Evolutionary conservation across 2,888 invertebrate genomes (phyloP), one percentile per base, ranked within the genome.

Genomic region (Dexiosoma caninum): DNA sequence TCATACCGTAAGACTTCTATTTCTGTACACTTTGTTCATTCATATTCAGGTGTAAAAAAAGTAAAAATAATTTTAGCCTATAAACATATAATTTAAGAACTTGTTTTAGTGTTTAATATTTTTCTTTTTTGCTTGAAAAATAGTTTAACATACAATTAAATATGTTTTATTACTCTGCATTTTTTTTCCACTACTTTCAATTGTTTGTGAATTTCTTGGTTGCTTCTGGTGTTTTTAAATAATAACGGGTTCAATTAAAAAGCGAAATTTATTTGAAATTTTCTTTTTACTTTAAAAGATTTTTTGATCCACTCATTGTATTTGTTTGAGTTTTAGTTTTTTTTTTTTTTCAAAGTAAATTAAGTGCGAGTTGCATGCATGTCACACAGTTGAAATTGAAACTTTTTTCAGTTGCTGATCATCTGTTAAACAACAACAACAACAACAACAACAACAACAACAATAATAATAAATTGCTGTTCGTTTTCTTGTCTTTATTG

Each of bases 171-270:
- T n/a, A n/a, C n/a, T 53, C 51, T 62, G n/a, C 9, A 59, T 62
- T 57, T 46, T 62, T 57, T 27, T 30, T 42, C 44, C 53, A 77
- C 81, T 69, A 77, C 81, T 81, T 81, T 81, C 81, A 57, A 69
- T 81, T 77, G 72, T 75, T 77, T 53, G 10, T 30, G 6, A 37
- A 23, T 51, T 62, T 40, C 30, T 53, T 42, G 9, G 19, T 62
- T 49, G 27, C 19, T 62, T 32, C 10, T 55, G 46, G 27, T 35
- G 30, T 51, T 66, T n/a, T n/a, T n/a, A n/a, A n/a, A n/a, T 60
- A 60, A 67, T 67, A 80, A 77, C 81, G 72, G 72, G 77, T 81
- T 81, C 77, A 49, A 59, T 74, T 81, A 69, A 77, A 81, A 81
- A 81, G 72, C 81, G 81, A 81, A 81, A 81, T 77, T 81, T 74